phyloP scores from a whole-genome alignment of 2,888 invertebrate species.

The Chaitophorus viminalis region DNA sequence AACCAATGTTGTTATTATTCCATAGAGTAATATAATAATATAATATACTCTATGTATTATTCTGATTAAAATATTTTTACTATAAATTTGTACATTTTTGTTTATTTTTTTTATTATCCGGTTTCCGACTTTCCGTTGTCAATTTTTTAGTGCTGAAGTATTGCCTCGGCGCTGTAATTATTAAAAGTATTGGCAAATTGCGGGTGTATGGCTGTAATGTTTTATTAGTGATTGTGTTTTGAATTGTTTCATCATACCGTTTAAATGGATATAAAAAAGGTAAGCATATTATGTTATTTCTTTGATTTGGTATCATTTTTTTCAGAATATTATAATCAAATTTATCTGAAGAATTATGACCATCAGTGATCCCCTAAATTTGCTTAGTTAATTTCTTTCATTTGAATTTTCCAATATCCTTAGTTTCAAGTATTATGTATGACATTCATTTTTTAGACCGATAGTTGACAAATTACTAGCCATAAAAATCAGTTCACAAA shows the following conservation, averaged over 20 bases:
- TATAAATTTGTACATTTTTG: slow-evolving; percentile 15
- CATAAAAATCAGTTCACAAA: too few species aligned
- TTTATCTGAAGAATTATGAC: not conserved
- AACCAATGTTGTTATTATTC: slow-evolving; percentile 44
- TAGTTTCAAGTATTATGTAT: not conserved
- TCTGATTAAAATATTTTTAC: slow-evolving; percentile 32
- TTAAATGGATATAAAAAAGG: not conserved
- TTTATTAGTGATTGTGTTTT: not conserved
- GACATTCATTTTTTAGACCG: too few species aligned
- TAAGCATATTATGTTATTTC: not conserved
- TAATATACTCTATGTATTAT: too few species aligned
- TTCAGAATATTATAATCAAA: not conserved
- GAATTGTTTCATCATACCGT: not conserved
- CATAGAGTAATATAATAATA: too few species aligned
- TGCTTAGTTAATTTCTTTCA: not conserved
- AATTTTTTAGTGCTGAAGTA: not conserved
- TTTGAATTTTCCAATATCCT: not conserved
- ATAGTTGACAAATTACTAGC: too few species aligned
- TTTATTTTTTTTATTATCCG: not conserved
- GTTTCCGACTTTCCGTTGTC: not conserved
- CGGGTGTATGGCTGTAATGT: not conserved
- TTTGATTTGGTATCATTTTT: not conserved
- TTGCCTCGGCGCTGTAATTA: not conserved
- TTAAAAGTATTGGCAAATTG: not conserved
- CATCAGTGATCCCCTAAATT: not conserved